phyloP scores from a whole-genome alignment of 1,140 invertebrate species.

The Trichogramma pretiosum region DNA sequence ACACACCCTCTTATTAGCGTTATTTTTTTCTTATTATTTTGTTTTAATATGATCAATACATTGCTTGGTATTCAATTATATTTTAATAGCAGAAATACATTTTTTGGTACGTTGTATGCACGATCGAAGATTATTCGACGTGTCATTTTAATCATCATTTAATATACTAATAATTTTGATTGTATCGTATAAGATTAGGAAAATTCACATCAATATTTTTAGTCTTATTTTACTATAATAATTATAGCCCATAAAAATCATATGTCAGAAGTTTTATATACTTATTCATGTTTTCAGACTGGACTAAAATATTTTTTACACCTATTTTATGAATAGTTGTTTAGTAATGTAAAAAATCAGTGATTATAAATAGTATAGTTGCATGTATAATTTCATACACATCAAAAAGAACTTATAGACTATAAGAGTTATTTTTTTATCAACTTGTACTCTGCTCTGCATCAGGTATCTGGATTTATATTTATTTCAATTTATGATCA shows the following conservation, averaged over 20 bases:
- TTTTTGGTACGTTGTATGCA: background rate
- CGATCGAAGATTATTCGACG: background rate
- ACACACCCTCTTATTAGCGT: no score
- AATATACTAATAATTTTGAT: no score
- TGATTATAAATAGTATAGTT: background rate
- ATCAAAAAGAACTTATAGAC: background rate
- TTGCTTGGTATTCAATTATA: background rate
- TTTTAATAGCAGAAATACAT: background rate
- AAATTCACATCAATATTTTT: no score
- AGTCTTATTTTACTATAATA: no score
- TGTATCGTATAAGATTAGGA: no score
- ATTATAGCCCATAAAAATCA: background rate
- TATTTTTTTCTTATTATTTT: no score
- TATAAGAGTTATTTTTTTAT: background rate
- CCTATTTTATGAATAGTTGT: background rate
- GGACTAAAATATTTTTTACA: background rate
- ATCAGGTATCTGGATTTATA: constrained; percentile 9
- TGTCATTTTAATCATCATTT: no score
- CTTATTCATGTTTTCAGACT: background rate
- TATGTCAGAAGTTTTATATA: background rate
- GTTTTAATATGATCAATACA: no score
- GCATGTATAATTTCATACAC: background rate
- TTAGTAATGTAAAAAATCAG: background rate
- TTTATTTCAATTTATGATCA: background rate
- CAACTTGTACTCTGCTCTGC: constrained; percentile 10